Conservation (phyloP, 2,113 vertebrate species). For the Microcebus tavaratra region DNA sequence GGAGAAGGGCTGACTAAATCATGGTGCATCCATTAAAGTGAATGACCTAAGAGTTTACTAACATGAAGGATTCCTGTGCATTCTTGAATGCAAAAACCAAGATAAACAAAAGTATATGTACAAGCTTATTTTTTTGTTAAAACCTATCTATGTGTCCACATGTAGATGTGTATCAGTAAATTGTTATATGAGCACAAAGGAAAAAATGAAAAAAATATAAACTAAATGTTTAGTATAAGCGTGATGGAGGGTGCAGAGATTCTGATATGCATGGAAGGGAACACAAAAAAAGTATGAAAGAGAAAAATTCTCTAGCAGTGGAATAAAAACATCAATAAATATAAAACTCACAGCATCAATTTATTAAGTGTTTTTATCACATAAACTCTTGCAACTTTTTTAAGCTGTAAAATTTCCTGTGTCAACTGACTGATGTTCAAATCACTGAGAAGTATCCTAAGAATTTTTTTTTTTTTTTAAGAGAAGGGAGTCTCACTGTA, state of each 20-base stretch:
- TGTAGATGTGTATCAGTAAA: not conserved
- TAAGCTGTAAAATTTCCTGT: not conserved
- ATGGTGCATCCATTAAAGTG: not conserved
- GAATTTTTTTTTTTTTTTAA: not conserved
- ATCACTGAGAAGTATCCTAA: not conserved
- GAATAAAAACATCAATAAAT: not conserved
- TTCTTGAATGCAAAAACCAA: not conserved
- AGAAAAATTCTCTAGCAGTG: not conserved
- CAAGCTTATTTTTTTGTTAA: not conserved
- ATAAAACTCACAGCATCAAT: not conserved
- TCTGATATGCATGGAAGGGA: not conserved
- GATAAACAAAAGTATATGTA: not conserved
- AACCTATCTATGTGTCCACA: not conserved
- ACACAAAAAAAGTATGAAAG: not conserved
- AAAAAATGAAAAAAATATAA: not conserved
- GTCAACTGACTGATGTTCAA: not conserved
- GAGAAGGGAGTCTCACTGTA: too few relatives aligned
- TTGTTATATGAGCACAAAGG: not conserved
- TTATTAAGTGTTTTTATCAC: not conserved
- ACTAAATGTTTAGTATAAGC: not conserved
- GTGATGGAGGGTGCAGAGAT: not conserved
- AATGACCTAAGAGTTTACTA: not conserved
- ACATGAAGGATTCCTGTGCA: not conserved
- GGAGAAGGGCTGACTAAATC: not conserved
- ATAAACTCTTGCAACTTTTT: not conserved